phyloP scores from a whole-genome alignment of 2,113 vertebrate species.

The Mormyrus iriodes region DNA sequence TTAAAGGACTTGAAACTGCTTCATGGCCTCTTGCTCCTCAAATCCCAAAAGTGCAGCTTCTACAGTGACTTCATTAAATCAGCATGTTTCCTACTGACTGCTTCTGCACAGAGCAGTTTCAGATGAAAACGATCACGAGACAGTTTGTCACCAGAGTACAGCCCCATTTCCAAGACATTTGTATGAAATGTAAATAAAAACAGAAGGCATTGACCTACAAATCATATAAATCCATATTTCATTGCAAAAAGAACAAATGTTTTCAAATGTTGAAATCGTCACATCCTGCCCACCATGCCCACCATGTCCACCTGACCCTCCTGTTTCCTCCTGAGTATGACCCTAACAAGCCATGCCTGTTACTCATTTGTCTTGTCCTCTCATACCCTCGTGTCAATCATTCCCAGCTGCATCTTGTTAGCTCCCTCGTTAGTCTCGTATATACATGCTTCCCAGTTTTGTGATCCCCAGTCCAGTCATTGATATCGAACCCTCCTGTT shows the following conservation, averaged over 20 bases:
- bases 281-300: background rate
- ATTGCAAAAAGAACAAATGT: background rate
- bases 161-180: background rate
- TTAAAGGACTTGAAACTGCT: background rate
- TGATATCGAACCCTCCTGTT: background rate
- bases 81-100: background rate
- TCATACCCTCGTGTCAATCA: background rate
- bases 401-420: background rate
- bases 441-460: too few species aligned
- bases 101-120: background rate
- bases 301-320: background rate
- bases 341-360: background rate
- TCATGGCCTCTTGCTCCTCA: background rate
- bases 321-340: background rate
- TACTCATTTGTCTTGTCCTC: background rate
- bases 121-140: background rate
- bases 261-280: too few species aligned
- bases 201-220: background rate
- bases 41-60: background rate
- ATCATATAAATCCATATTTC: background rate
- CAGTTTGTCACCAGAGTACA: background rate
- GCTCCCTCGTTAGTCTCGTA: background rate
- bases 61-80: background rate
- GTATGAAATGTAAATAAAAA: background rate
- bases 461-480: background rate